Evolutionary conservation across 2,888 invertebrate genomes (phyloP), one percentile per base, ranked within the genome.

Genomic region (Drosophila affinis): DNA sequence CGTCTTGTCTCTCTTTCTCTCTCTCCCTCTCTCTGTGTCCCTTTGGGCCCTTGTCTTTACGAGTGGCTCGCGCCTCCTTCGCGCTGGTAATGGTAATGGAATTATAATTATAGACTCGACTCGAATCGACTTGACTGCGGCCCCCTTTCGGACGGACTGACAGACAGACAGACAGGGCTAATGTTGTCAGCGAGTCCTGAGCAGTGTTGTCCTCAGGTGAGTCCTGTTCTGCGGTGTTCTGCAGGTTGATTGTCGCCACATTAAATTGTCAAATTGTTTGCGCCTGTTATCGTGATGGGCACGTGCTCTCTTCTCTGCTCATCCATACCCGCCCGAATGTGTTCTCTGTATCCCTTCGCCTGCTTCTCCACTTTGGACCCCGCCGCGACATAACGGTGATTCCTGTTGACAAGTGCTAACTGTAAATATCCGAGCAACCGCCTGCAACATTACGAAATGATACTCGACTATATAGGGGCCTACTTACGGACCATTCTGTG

Each of bases 221-320:
- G 17, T 18, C 29, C 24, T 32, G 17, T 18, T n/a, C 29, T 34
- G 24, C 18, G 45, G 4, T 14, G 27, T 34, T 53, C 32, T 71
- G 75, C 73, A 65, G 67, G 73, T 75, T 82, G 63, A 77, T 75
- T 82, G 86, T 79, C 72, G 74, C 68, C 75, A 88, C 84, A 89
- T 91, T 89, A 91, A 90, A 89, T 88, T 90, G 91, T 90, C 90
- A 91, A 90, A 91, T 88, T 86, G 88, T 90, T 89, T 87, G 83
- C 75, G 78, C 88, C 84, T 76, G 72, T 83, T 79, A 86, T 81
- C 87, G 68, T 62, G 74, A 78, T 86, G 63, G 75, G 72, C 88
- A 88, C 88, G 88, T 86, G 85, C 75, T 79, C 74, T 14, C 72
- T 79, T 71, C 63, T 39, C 34, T 21, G 32, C 34, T 12, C 34